A percentile compares a stretch with the other conserved stretches of the same genome.
phyloP scores from a whole-genome alignment of 2,113 vertebrate genomes.

The Labrus mixtus region DNA sequence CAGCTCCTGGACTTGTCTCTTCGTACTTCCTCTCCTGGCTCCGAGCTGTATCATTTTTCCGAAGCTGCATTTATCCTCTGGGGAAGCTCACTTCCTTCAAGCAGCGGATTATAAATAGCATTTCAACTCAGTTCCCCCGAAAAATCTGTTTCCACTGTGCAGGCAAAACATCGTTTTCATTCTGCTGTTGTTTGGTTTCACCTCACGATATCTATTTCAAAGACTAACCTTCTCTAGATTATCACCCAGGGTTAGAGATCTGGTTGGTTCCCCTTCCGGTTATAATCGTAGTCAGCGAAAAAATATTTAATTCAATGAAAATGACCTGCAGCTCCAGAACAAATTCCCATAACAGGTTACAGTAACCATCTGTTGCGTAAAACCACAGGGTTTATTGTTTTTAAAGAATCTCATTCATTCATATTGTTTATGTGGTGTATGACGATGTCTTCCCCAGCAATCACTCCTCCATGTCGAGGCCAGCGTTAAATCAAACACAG shows the following conservation, averaged over 20 bases:
- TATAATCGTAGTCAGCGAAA: constrained; percentile 57
- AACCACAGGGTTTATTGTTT: constrained; percentile 50
- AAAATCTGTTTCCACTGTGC: constrained; percentile 81
- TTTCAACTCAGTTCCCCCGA: constrained; percentile 74
- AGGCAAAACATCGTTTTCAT: constrained; percentile 72
- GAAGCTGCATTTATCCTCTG: constrained; percentile 81
- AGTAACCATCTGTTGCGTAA: constrained; percentile 36
- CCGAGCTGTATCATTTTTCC: constrained; percentile 84
- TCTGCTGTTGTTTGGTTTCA: constrained; percentile 63
- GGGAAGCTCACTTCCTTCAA: constrained; percentile 84
- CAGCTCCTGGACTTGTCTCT: constrained; percentile 73
- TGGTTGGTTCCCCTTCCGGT: constrained; percentile 70
- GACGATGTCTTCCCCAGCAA: constrained; percentile 30
- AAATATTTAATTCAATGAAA: constrained; percentile 61
- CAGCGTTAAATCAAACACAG: constrained; percentile 25
- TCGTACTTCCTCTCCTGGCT: constrained; percentile 81
- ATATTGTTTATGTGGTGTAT: constrained; percentile 59
- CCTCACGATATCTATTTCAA: constrained; percentile 70
- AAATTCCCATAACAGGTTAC: constrained; percentile 57
- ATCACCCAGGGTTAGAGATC: constrained; percentile 43
- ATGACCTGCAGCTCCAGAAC: constrained; percentile 22
- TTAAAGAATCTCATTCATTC: constrained; percentile 34
- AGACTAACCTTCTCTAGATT: constrained; percentile 51
- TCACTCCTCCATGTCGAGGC: constrained; percentile 44
- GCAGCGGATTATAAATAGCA: constrained; percentile 84